Percentiles rank a stretch among this genome's conserved stretches.
phyloP scores from a whole-genome alignment of 2,888 invertebrate species.

The Scaptomyza tumidula region DNA sequence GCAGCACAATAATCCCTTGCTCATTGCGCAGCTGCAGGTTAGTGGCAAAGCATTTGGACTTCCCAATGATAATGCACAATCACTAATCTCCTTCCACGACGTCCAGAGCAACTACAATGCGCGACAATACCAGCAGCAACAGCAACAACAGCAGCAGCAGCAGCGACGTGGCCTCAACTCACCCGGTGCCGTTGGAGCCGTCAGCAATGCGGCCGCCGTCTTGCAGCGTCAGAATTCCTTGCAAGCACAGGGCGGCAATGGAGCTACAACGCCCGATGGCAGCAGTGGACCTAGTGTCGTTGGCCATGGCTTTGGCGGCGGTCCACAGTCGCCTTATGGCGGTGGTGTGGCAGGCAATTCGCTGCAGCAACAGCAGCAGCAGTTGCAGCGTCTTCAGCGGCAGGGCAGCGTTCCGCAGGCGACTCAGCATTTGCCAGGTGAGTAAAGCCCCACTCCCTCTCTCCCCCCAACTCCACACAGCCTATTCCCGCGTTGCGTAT shows the following conservation, averaged over 20 bases:
- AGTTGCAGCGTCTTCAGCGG: conserved; percentile 83
- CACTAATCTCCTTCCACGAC: conserved; percentile 45
- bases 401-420: conserved; percentile 84
- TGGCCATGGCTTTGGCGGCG: conserved; percentile 58
- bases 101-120: conserved; percentile 75
- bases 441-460: conserved; percentile 24
- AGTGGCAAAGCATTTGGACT: conserved; percentile 74
- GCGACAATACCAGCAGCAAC: conserved; percentile 82
- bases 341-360: conserved; percentile 62
- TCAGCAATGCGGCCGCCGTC: conserved; percentile 55
- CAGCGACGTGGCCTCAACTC: conserved; percentile 83
- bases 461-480: not conserved
- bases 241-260: conserved; percentile 64
- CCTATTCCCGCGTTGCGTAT: not conserved
- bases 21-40: conserved; percentile 93
- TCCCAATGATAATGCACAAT: conserved; percentile 10
- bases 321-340: conserved; percentile 81
- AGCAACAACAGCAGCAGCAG: conserved; percentile 71
- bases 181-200: conserved; percentile 77
- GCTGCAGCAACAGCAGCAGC: conserved; percentile 82
- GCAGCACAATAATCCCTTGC: conserved; percentile 95
- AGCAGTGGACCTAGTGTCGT: conserved; percentile 48
- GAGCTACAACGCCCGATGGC: conserved; percentile 61
- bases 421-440: conserved; percentile 85
- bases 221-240: conserved; percentile 84